Conservation (phyloP, 2,888 invertebrate genomes). For the Endotricha flammealis region DNA sequence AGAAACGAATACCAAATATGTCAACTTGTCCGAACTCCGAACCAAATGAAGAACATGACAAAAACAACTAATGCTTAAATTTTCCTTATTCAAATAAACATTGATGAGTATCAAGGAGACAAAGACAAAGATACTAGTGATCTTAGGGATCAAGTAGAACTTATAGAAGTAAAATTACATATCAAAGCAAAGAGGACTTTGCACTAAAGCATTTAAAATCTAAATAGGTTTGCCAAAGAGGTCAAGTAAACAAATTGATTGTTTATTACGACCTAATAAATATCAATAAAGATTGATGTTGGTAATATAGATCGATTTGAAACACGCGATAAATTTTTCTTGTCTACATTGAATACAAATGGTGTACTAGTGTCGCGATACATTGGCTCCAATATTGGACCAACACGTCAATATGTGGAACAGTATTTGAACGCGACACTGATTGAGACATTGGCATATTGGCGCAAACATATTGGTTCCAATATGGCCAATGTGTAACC, state of each 20-base stretch:
- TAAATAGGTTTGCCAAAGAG: constrained; percentile 12
- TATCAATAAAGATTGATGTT: constrained; percentile 38
- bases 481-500: too few species aligned
- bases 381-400: constrained; percentile 4
- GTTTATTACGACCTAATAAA: constrained; percentile 31
- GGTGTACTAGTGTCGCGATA: too few species aligned
- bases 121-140: too few species aligned
- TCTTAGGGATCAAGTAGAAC: too few species aligned
- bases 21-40: constrained; percentile 43
- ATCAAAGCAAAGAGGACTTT: constrained; percentile 13
- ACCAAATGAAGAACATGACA: constrained; percentile 38
- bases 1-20: constrained; percentile 54
- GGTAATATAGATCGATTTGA: constrained; percentile 11
- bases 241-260: constrained; percentile 14
- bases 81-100: background rate
- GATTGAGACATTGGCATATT: too few species aligned
- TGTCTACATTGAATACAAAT: background rate
- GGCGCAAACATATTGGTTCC: too few species aligned
- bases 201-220: constrained; percentile 2
- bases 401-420: too few species aligned
- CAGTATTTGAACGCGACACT: too few species aligned
- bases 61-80: constrained; percentile 31
- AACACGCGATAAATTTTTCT: background rate
- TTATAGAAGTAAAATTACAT: background rate
- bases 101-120: too few species aligned